Evolutionary conservation across 2,888 invertebrate species (phyloP), one percentile per base, ranked within the genome.

Genomic region (Amphipyra berbera): DNA sequence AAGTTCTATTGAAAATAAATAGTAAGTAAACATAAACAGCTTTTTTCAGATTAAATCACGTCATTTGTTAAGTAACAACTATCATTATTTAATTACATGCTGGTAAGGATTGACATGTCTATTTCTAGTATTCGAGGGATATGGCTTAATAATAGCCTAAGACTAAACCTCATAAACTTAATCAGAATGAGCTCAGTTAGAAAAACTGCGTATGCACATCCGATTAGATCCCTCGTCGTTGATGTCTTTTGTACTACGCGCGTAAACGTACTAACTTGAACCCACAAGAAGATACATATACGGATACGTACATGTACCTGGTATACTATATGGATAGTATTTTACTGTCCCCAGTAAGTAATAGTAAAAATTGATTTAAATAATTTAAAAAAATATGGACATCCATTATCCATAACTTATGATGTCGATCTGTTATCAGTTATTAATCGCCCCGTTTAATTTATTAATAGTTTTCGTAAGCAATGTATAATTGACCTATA

Each of bases 171-270:
- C 21, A 44, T 45, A 48, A 50, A 62, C 49, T 27, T 41, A 1
- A 52, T 44, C 41, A 42, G 0, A 61, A 68, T 49, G 41, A 14
- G 10, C 2, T 35, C n/a, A 30, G 49, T 35, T 21, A 40, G 40
- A 13, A 45, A 53, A 48, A 13, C n/a, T 73, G 61, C 64, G 61
- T 62, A 57, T 59, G 65, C 65, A 44, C 54, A 55, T 27, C 15
- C 6, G 10, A 41, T 64, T 58, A 49, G 61, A 74, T 74, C 67
- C 66, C 60, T 46, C 55, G 62, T 79, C 91, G 91, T 93, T 93
- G 92, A 93, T 84, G 87, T 93, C 92, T 91, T 93, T 92, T 88
- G 79, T 90, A 89, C 83, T 66, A 57, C 69, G 49, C 61, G 37
- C 30, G 42, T 35, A 45, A 27, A 7, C 15, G 45, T 10, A n/a